Conservation (phyloP, 2,113 vertebrate genomes). For the Oceanodroma tethys region DNA sequence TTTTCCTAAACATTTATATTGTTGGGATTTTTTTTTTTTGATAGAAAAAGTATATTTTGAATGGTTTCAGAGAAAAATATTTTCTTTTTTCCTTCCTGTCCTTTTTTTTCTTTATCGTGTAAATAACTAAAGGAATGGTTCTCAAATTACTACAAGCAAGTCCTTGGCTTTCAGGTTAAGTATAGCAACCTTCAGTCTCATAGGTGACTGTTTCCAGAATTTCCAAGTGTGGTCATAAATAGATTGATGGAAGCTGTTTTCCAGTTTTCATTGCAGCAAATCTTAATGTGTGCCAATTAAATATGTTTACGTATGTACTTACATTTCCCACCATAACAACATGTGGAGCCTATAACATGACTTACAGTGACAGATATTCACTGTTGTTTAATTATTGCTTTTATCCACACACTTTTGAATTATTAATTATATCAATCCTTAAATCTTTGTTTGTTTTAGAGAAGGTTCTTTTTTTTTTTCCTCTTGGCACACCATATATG, state of each 20-base stretch:
- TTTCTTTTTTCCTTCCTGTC: not conserved
- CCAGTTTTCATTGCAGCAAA: not conserved
- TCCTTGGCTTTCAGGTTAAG: not conserved
- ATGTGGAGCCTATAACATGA: not conserved
- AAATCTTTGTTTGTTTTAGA: slow-evolving; percentile 76
- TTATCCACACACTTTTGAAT: slow-evolving; percentile 53
- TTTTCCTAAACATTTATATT: not conserved
- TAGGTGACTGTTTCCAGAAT: not conserved
- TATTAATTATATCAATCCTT: slow-evolving; percentile 66
- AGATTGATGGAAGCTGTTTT: not conserved
- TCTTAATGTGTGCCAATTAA: not conserved
- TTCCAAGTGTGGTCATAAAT: not conserved
- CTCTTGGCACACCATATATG: slow-evolving; percentile 63
- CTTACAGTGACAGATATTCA: slow-evolving; percentile 41
- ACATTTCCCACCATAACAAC: not conserved
- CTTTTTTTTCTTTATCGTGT: not conserved
- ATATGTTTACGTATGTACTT: not conserved
- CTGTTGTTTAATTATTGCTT: slow-evolving; percentile 53
- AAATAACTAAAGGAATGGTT: not conserved
- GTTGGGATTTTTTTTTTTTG: not conserved
- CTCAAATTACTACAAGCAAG: not conserved
- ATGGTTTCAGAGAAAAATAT: not conserved
- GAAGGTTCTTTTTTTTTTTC: not conserved
- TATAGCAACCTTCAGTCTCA: not conserved
- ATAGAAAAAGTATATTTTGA: not conserved